Base-by-base conservation (phyloP, 2,113 vertebrate genomes). In the Cebus imitator region DNA sequence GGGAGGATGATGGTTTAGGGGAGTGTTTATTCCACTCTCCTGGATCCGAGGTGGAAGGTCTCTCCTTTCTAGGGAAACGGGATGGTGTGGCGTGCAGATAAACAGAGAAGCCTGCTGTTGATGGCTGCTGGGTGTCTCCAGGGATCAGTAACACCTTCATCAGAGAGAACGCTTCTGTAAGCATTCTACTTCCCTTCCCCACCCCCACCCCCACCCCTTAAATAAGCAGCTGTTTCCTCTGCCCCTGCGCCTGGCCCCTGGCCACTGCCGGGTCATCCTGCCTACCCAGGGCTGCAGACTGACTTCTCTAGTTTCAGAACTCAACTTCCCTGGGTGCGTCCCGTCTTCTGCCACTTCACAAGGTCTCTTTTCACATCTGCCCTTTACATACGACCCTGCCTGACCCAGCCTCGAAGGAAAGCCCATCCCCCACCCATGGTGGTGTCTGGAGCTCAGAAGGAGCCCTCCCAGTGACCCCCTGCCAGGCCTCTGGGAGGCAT, bases 101-200 rank as follows among this genome's bases (percentile, higher is more conserved):
- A 97, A 90, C 37, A 73, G 73, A 93, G 52, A 6, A 50, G 37
- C 76, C n/a, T 55, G 4, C 9, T 75, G 48, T 30, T 61, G 57
- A 21, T 2, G 78, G 58, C 93, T 68, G 40, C 11, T 35, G 57
- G 58, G 89, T 32, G 20, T 86, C 83, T 61, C 83, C 18, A 48
- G 86, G 83, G 80, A 66, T 90, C 40, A 57, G 68, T n/a, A 48
- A 91, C 89, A 83, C 90, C 87, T 72, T 75, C 82, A 37, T 20
- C 88, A 57, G 37, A 92, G 66, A 87, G 48, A 3, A 75, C 2
- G 6, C 43, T 87, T 90, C 37, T 27, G 23, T 57, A 58, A 90
- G 50, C 45, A 27, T 20, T 52, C 64, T 3, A 16, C 85, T 88
- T 95, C 61, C 95, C 91, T 87, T 75, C 32, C 80, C 16, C 43